Evolutionary conservation across 1,140 invertebrate genomes (phyloP).

Genomic region (Drosophila neocordata): DNA sequence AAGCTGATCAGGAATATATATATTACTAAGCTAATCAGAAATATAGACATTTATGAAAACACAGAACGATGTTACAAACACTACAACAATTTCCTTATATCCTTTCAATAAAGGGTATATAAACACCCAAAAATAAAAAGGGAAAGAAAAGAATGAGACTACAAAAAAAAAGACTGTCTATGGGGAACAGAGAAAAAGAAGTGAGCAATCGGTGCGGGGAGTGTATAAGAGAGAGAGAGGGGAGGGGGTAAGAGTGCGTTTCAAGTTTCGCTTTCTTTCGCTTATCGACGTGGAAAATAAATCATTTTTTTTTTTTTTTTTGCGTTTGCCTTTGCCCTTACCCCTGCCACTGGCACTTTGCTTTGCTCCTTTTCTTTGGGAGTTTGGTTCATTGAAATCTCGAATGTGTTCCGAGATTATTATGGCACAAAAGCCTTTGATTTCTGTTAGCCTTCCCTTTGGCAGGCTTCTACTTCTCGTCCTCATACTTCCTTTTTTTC

Average conservation of each 20-base stretch:
- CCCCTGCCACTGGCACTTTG: background rate
- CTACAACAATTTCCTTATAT: background rate
- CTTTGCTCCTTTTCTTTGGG: constrained; percentile 11
- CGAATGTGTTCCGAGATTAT: constrained; percentile 66
- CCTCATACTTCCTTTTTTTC: constrained; percentile 1
- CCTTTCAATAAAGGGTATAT: background rate
- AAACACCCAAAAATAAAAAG: constrained; percentile 19
- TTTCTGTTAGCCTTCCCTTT: constrained; percentile 25
- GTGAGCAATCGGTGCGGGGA: background rate
- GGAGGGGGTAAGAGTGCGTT: constrained; percentile 29
- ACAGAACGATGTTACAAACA: too few relatives aligned
- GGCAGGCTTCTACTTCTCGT: constrained; percentile 5
- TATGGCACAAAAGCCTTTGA: constrained; percentile 68
- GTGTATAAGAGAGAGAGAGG: too few relatives aligned
- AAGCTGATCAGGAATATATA: too few relatives aligned
- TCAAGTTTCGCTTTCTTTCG: constrained; percentile 69
- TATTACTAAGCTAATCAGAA: too few relatives aligned
- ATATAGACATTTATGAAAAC: too few relatives aligned
- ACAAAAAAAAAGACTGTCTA: constrained; percentile 5
- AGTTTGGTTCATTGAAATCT: constrained; percentile 64
- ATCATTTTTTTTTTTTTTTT: constrained; percentile 59
- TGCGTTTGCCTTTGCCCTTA: constrained; percentile 22
- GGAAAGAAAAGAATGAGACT: constrained; percentile 10
- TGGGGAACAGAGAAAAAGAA: background rate
- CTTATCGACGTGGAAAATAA: constrained; percentile 77